Evolutionary conservation across 2,113 vertebrate genomes (phyloP), one percentile per base, ranked within the genome.

Genomic region (Tachysurus fulvidraco): DNA sequence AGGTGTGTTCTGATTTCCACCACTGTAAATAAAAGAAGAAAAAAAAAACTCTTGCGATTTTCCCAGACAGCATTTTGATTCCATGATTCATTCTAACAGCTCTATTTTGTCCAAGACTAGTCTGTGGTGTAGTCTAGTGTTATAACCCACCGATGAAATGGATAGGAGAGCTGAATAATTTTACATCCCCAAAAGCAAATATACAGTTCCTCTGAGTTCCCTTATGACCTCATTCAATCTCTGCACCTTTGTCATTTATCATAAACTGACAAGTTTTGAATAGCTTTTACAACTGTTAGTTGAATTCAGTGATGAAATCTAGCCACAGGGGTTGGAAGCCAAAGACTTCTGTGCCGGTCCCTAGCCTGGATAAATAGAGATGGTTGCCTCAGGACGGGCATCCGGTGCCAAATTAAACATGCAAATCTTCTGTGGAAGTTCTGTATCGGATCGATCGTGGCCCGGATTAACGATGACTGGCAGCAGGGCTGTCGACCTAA

Each of bases 171-270:
- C 57, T 77, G 57, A 78, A 64, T 36, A 30, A 85, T 78, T 54
- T 28, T n/a, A 67, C 84, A 81, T 81, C 85, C 85, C 64, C 25
- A 86, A 81, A 81, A 81, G 85, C 62, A 86, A 86, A 86, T 77
- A 86, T 9, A 69, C 8, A 77, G 30, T 73, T 83, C 69, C 69
- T 83, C 82, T 36, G 30, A 25, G 16, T 83, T 25, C 52, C 41
- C 12, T 84, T 59, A 59, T 74, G 67, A 59, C 69, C 3, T 71
- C 50, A 73, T 73, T 74, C 54, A 74, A 41, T 28, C 21, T 16
- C 28, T 19, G 12, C 54, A 41, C 67, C 67, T 74, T 44, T 14
- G 67, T 74, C 67, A 84, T 84, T 84, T 74, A 74, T 84, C 44
- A 59, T 5, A 5, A 4, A 21, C n/a, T 46, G 67, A 41, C 83